These are phyloP conservation scores for Steinernema feltiae DNA, from an alignment of 1,140 invertebrate species.

Conservation along the genomic window DNA sequence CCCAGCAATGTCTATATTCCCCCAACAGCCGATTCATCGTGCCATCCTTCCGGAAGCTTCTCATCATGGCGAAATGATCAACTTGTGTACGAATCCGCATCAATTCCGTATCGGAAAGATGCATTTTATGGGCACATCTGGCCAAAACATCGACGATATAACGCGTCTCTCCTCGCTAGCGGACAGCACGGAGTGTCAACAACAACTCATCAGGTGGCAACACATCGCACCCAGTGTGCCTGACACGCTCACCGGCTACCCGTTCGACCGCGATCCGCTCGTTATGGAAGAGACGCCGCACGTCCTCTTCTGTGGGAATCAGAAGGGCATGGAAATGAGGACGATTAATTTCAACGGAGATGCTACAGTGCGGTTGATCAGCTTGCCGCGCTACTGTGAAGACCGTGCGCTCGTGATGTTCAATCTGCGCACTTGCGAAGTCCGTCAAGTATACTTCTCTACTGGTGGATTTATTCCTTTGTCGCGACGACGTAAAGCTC, in stretches of 20 bases:
- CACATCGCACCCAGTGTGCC: conserved; percentile 26
- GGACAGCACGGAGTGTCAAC: not conserved
- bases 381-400: conserved; percentile 20
- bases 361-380: not conserved
- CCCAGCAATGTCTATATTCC: not conserved
- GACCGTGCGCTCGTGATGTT: not conserved
- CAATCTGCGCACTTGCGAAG: conserved; percentile 18
- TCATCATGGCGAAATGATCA: conserved; percentile 15
- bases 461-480: not conserved
- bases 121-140: conserved; percentile 21
- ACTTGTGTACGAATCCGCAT: conserved; percentile 22
- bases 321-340: not conserved
- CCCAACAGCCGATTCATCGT: conserved; percentile 24
- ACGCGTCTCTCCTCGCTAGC: conserved; percentile 14
- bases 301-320: conserved; percentile 22
- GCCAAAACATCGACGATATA: conserved; percentile 22
- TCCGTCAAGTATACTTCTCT: not conserved
- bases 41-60: conserved; percentile 15
- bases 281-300: conserved; percentile 22
- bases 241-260: conserved; percentile 26
- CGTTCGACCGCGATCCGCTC: conserved; percentile 15
- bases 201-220: conserved; percentile 21
- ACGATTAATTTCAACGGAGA: not conserved
- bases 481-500: not conserved
- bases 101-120: conserved; percentile 18